A percentile compares a stretch with the other conserved stretches of the same genome.
phyloP scores from a whole-genome alignment of 2,888 invertebrate genomes.

The Koerneria pararmatus region DNA sequence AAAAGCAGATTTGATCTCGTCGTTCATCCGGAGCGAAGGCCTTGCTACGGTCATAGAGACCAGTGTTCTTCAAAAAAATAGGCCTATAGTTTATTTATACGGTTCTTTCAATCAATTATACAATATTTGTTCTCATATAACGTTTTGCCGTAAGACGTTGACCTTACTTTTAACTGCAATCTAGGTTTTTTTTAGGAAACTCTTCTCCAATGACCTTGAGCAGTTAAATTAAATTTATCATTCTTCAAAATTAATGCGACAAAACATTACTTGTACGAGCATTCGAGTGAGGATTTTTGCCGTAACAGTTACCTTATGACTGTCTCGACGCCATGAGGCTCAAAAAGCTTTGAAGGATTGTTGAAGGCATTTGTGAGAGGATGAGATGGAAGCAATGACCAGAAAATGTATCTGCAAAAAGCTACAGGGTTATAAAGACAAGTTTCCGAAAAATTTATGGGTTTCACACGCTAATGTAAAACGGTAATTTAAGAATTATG shows the following conservation, averaged over 20 bases:
- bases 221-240: no score
- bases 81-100: background rate
- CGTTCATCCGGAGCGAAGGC: slow-evolving; percentile 38
- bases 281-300: slow-evolving; percentile 11
- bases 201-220: no score
- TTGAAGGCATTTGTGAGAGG: slow-evolving; percentile 49
- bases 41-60: slow-evolving; percentile 35
- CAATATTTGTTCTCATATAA: slow-evolving; percentile 10
- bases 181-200: no score
- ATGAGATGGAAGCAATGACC: slow-evolving; percentile 39
- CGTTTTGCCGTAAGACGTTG: no score
- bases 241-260: background rate
- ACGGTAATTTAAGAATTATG: no score
- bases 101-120: slow-evolving; percentile 12
- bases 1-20: slow-evolving; percentile 32
- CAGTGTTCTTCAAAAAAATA: slow-evolving; percentile 28
- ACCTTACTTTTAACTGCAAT: no score
- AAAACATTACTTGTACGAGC: background rate
- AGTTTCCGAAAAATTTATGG: no score
- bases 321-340: slow-evolving; percentile 48
- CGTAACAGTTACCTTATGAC: slow-evolving; percentile 35
- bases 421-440: no score
- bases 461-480: no score
- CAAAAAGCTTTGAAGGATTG: slow-evolving; percentile 54
- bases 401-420: slow-evolving; percentile 24